Base-by-base conservation (phyloP, 2,113 vertebrate species). In the Chaetodon trifascialis region DNA sequence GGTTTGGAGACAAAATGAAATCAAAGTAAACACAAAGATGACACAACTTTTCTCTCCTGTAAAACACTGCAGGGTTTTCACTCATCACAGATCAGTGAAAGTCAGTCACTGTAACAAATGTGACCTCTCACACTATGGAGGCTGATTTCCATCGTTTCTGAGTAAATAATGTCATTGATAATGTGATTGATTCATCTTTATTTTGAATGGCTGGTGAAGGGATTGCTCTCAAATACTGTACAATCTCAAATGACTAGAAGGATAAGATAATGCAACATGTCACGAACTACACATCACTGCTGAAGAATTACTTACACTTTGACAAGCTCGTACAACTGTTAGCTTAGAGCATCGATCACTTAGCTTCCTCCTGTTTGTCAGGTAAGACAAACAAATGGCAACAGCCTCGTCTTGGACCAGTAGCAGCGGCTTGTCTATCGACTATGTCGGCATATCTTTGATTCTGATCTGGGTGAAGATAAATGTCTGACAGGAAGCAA, bases 381-480 rank as follows among this genome's bases (percentile, higher is more conserved):
- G 16, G 56, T 67, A 74, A 79, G 64, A 69, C 38, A 88, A 84
- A 86, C 49, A 75, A 83, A 87, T 42, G 68, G 74, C 42, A 73
- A 76, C 70, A 82, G 63, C 42, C 64, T 82, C 36, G 77, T 68
- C 62, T 59, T 64, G 67, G 74, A 67, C 62, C 52, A 47, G 65
- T 47, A 51, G 44, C 40, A 16, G 42, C 64, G 64, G 42, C 47
- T 80, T 60, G 71, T 89, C 65, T 84, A 89, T 89, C 59, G 88
- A 91, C 83, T 44, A 2, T 56, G 52, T 75, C 49, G 67, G 76
- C 74, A 74, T 79, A 88, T 82, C 88, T 85, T 84, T 89, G 62
- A 81, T 67, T 73, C 73, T 81, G 70, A 90, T 88, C 82, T 54
- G 66, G 36, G 46, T 74, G 72, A 82, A 83, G 84, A 90, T 82